These are phyloP conservation scores for Drosophila stalkeri DNA, from an alignment of 2,888 invertebrate genomes.

Conservation along the genomic window DNA sequence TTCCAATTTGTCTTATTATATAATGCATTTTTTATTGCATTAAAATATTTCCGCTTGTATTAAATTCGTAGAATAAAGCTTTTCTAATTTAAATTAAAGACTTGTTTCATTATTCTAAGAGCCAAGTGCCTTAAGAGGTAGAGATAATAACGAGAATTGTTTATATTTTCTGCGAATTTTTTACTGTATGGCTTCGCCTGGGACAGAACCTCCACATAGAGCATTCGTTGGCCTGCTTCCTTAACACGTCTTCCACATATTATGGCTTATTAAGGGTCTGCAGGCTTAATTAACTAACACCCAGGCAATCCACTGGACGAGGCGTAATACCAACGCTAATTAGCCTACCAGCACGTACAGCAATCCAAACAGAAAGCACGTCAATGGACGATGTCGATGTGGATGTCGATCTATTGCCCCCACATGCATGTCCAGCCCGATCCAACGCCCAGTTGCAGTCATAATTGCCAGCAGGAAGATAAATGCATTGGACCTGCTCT, in stretches of 20 bases:
- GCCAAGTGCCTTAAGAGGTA: background rate
- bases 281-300: slow-evolving; percentile 75
- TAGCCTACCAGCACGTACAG: slow-evolving; percentile 77
- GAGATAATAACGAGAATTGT: background rate
- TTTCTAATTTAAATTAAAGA: background rate
- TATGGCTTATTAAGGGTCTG: slow-evolving; percentile 66
- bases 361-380: slow-evolving; percentile 71
- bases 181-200: background rate
- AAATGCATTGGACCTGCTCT: slow-evolving; percentile 29
- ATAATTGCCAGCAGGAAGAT: slow-evolving; percentile 62
- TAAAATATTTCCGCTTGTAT: background rate
- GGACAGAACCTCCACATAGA: slow-evolving; percentile 26
- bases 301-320: slow-evolving; percentile 56
- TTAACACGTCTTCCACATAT: slow-evolving; percentile 53
- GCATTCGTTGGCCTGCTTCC: slow-evolving; percentile 4
- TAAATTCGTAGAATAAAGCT: background rate
- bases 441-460: slow-evolving; percentile 73
- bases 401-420: slow-evolving; percentile 73
- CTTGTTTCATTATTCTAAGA: too few relatives aligned
- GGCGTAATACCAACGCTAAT: slow-evolving; percentile 57
- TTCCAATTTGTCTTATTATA: background rate
- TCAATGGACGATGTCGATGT: slow-evolving; percentile 38
- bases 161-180: slow-evolving; percentile 11
- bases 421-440: slow-evolving; percentile 70
- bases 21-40: background rate